Percentiles rank a stretch among this genome's conserved stretches.
Conservation (phyloP, 2,113 vertebrate genomes). For the Toxotes chatareus region DNA sequence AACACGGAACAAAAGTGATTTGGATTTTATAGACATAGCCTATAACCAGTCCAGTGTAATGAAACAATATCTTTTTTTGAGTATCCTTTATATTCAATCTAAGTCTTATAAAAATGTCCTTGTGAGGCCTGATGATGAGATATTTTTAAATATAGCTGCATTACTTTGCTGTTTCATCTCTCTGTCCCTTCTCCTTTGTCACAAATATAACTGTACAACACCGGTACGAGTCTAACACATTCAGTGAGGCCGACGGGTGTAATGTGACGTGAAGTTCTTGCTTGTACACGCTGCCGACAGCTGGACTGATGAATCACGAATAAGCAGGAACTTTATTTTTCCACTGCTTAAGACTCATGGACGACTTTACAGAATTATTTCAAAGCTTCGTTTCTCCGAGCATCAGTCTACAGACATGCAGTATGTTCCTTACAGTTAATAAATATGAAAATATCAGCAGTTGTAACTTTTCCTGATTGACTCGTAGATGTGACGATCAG, state of each 20-base stretch:
- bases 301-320: neutral
- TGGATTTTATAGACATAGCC: neutral
- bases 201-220: neutral
- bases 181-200: neutral
- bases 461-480: neutral
- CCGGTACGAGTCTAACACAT: neutral
- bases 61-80: neutral
- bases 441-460: neutral
- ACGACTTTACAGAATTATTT: neutral
- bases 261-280: neutral
- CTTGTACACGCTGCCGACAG: neutral
- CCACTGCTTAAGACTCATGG: neutral
- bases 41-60: slow-evolving; percentile 11
- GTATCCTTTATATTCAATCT: neutral
- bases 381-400: neutral
- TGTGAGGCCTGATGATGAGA: neutral
- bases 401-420: neutral
- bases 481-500: neutral
- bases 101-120: slow-evolving; percentile 10
- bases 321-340: neutral
- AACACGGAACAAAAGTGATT: neutral
- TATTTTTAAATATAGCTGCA: slow-evolving; percentile 17
- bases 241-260: neutral
- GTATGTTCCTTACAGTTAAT: neutral
- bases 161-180: neutral